Evolutionary conservation across 2,113 vertebrate genomes (phyloP).

Genomic region (Python bivittatus): DNA sequence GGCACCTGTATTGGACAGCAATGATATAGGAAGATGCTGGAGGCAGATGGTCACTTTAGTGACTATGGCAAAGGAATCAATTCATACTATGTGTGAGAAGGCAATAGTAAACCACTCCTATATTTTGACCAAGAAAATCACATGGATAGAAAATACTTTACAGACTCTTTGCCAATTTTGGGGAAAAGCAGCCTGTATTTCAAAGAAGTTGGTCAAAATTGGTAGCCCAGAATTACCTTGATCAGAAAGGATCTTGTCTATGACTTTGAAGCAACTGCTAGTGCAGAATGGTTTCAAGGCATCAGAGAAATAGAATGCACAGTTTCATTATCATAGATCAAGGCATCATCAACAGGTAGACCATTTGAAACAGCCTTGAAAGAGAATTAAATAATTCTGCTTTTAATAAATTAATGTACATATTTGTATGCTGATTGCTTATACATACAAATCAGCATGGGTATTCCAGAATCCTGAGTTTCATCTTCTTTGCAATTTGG

Average conservation of each 20-base stretch:
- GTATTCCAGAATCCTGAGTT: slow-evolving; percentile 41
- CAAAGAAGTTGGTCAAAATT: not conserved
- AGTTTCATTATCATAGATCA: not conserved
- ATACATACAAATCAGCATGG: slow-evolving; percentile 50
- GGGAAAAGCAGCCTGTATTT: not conserved
- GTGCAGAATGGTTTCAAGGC: not conserved
- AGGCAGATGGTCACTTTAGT: not conserved
- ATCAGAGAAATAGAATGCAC: not conserved
- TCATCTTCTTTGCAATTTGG: slow-evolving; percentile 29
- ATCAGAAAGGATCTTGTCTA: not conserved
- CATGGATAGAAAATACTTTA: not conserved
- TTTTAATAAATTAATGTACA: not conserved
- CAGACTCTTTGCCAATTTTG: not conserved
- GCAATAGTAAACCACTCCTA: not conserved
- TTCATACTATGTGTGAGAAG: not conserved
- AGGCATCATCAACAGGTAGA: not conserved
- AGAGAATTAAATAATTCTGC: not conserved
- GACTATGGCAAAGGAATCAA: not conserved
- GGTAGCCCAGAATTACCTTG: not conserved
- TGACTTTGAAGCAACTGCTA: not conserved
- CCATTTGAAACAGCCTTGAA: not conserved
- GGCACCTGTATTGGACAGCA: not conserved
- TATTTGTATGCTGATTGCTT: rapidly evolving
- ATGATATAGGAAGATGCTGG: not conserved
- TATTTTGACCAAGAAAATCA: not conserved